These are phyloP conservation scores for Potamilus streckersoni DNA, from an alignment of 1,140 invertebrate species.

Conservation along the genomic window DNA sequence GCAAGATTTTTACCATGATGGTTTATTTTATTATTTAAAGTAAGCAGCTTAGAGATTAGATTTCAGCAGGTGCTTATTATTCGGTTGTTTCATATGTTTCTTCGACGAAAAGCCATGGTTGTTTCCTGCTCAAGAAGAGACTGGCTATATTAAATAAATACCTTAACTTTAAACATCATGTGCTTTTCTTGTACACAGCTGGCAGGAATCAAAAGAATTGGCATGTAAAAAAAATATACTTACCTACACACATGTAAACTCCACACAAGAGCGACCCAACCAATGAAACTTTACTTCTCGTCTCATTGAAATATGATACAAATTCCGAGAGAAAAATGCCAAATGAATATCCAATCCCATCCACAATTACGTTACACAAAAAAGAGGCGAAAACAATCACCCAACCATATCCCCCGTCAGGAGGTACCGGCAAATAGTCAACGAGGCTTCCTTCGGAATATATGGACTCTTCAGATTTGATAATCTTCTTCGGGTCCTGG, in stretches of 20 bases:
- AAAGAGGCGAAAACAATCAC: conserved; percentile 84
- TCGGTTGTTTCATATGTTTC: too few species aligned
- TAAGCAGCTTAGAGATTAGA: too few species aligned
- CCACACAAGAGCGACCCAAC: conserved; percentile 75
- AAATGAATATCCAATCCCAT: conserved; percentile 94
- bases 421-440: conserved; percentile 70
- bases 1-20: too few species aligned
- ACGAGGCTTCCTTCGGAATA: conserved; percentile 35
- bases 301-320: conserved; percentile 83
- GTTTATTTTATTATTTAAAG: too few species aligned
- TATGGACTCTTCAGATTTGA: conserved; percentile 35
- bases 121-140: too few species aligned
- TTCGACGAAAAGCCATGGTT: too few species aligned
- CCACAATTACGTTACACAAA: conserved; percentile 92
- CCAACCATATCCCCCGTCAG: conserved; percentile 86
- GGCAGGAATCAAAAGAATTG: too few species aligned
- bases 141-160: too few species aligned
- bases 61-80: too few species aligned
- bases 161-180: too few species aligned
- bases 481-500: too few species aligned
- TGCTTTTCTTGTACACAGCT: too few species aligned
- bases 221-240: conserved; percentile 4
- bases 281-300: conserved; percentile 89
- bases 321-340: conserved; percentile 91
- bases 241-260: conserved; percentile 62